Percentiles rank a stretch among this genome's conserved stretches.
Evolutionary conservation across 1,140 invertebrate genomes (phyloP).

Genomic region (Drosophila mauritiana): DNA sequence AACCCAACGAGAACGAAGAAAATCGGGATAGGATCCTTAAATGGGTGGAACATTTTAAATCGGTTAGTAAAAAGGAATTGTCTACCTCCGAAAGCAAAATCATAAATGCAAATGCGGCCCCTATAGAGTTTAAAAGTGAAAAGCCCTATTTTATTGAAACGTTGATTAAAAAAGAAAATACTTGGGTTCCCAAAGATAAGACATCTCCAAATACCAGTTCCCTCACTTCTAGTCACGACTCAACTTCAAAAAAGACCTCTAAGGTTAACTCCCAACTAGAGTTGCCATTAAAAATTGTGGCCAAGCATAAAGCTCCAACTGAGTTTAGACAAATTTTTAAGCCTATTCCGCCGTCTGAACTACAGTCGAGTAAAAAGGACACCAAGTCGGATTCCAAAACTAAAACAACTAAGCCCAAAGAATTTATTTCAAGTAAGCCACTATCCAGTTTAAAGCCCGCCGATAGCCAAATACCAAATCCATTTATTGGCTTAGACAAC

Average conservation of each 20-base stretch:
- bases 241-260: neutral
- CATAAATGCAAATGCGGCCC: too few relatives aligned
- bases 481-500: neutral
- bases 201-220: too few relatives aligned
- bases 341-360: neutral
- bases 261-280: neutral
- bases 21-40: constrained; percentile 3
- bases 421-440: neutral
- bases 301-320: neutral
- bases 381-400: neutral
- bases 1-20: neutral
- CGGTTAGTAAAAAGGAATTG: constrained; percentile 1
- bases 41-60: constrained; percentile 23
- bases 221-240: neutral
- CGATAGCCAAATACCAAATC: neutral
- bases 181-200: neutral
- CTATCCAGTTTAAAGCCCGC: too few relatives aligned
- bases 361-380: neutral
- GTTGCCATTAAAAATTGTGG: constrained; percentile 7
- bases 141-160: neutral
- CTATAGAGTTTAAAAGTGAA: neutral
- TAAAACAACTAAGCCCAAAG: neutral
- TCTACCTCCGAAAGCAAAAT: neutral
- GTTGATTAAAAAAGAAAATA: neutral
- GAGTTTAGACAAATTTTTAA: neutral